A percentile compares a stretch with the other conserved stretches of the same genome.
phyloP scores from a whole-genome alignment of 2,797 vertebrate genomes.

The Enteromius mattozi region DNA sequence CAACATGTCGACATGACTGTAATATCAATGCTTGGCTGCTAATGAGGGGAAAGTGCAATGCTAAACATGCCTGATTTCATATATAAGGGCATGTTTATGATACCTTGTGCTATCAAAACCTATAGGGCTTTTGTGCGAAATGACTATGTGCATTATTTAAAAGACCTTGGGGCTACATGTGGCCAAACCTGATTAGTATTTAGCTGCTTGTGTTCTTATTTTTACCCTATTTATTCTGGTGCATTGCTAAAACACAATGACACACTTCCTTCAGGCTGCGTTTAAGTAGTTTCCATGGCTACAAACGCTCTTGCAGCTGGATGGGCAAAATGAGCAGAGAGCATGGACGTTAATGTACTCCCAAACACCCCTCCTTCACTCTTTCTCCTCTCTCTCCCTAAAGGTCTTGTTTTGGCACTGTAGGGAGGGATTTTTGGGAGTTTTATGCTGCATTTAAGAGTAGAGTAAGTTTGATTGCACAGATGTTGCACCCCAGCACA shows the following conservation, averaged over 20 bases:
- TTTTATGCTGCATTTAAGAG: neutral
- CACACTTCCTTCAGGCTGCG: conserved; percentile 52
- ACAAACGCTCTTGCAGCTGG: conserved; percentile 68
- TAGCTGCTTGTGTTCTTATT: conserved; percentile 34
- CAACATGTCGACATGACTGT: conserved; percentile 47
- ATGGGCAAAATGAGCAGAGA: conserved; percentile 48
- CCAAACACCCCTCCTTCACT: conserved; percentile 24
- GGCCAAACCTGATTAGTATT: conserved; percentile 21
- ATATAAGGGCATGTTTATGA: conserved; percentile 2
- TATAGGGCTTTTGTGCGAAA: conserved; percentile 1
- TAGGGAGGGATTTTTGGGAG: conserved; percentile 18
- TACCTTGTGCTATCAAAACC: conserved; percentile 7
- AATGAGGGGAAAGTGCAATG: neutral
- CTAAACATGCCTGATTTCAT: conserved; percentile 6
- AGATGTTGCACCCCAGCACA: conserved; percentile 33
- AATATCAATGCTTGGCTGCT: conserved; percentile 18
- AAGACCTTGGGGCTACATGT: conserved; percentile 11
- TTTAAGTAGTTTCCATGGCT: conserved; percentile 77
- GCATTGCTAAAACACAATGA: conserved; percentile 51
- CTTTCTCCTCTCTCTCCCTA: neutral
- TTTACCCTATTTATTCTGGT: conserved; percentile 40
- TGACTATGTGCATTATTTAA: neutral
- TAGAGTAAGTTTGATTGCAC: conserved; percentile 27
- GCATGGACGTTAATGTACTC: conserved; percentile 26
- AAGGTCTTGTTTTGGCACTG: conserved; percentile 33